Evolutionary conservation across 2,888 invertebrate genomes (phyloP).

Genomic region (Chirona hameri): DNA sequence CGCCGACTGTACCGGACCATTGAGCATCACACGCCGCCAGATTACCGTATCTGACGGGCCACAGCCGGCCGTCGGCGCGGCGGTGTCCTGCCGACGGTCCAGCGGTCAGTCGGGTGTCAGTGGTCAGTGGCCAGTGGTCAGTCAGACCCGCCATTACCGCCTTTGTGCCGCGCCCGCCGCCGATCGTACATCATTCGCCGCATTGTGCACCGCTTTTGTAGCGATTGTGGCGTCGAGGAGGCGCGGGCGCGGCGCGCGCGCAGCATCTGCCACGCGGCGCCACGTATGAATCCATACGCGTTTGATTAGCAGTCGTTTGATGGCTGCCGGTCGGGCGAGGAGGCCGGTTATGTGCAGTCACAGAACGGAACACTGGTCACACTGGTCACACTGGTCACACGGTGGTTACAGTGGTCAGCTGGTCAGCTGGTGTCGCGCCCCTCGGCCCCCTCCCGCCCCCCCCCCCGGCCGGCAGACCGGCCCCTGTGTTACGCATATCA

Average conservation of each 20-base stretch:
- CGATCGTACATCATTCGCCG: not conserved
- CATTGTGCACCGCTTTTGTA: conserved; percentile 11
- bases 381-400: too few species aligned
- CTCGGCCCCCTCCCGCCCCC: too few species aligned
- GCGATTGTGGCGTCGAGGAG: not conserved
- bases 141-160: not conserved
- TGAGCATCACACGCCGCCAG: not conserved
- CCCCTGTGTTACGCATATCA: too few species aligned
- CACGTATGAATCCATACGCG: not conserved
- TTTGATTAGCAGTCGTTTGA: not conserved
- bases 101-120: not conserved
- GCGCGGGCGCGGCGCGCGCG: not conserved
- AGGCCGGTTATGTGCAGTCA: not conserved
- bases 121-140: not conserved
- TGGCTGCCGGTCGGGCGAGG: not conserved
- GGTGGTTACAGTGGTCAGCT: too few species aligned
- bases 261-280: not conserved
- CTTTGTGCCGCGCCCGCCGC: not conserved
- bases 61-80: not conserved
- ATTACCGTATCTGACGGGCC: not conserved
- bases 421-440: too few species aligned
- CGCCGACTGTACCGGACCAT: not conserved
- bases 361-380: not conserved
- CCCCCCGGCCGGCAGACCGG: too few species aligned
- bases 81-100: not conserved